Evolutionary conservation across 2,797 vertebrate species (phyloP).

Genomic region (Pangasius larnaudii): DNA sequence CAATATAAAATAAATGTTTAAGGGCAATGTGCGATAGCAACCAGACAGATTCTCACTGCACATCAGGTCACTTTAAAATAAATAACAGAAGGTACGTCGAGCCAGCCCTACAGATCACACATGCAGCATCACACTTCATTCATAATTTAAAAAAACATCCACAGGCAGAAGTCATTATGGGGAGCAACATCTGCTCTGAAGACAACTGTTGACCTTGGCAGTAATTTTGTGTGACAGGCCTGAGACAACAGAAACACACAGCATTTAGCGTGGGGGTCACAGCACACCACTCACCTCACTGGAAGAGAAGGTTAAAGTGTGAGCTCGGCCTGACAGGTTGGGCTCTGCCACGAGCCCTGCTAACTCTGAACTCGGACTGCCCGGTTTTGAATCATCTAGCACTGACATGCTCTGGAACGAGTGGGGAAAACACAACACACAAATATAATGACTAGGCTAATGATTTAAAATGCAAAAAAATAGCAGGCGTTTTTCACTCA

Average conservation of each 20-base stretch:
- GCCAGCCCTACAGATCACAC: background rate
- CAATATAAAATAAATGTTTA: background rate
- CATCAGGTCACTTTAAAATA: constrained; percentile 7
- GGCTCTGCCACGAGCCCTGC: constrained; percentile 92
- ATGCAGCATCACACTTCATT: constrained; percentile 13
- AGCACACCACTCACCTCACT: constrained; percentile 87
- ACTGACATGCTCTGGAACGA: constrained; percentile 94
- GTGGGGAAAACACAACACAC: constrained; percentile 37
- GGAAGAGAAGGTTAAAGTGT: constrained; percentile 96
- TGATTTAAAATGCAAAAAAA: background rate
- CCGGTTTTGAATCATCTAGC: constrained; percentile 90
- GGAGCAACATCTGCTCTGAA: background rate
- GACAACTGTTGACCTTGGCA: constrained; percentile 28
- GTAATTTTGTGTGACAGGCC: constrained; percentile 2
- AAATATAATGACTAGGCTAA: constrained; percentile 27
- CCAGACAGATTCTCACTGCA: background rate
- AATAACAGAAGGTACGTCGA: background rate
- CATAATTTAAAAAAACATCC: background rate
- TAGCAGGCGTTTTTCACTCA: background rate
- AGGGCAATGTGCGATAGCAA: background rate
- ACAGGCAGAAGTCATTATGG: background rate
- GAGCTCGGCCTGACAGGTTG: constrained; percentile 92
- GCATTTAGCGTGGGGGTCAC: background rate
- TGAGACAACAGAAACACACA: constrained; percentile 15
- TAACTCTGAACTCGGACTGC: constrained; percentile 87